Base-by-base conservation (phyloP, 2,113 vertebrate species). In the Toxotes chatareus region DNA sequence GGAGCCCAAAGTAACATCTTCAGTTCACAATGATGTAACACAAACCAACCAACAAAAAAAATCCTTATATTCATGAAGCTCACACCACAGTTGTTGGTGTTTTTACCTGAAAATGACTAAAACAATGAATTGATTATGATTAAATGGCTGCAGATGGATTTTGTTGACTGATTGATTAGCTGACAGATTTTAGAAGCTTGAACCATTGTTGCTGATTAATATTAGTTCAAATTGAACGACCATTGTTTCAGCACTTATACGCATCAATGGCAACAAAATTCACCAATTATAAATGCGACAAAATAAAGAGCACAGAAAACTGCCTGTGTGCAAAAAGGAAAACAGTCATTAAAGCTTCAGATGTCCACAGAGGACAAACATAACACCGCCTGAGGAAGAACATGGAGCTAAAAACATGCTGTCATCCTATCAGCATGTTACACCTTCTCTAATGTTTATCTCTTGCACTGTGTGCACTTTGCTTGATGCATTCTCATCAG, bases 381-480 rank as follows among this genome's bases (percentile, higher is more conserved):
- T 19, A 31, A 65, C 0, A 14, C 44, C 5, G 73, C 73, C 27
- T 0, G 66, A 75, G 61, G 79, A 59, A 21, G 27, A 74, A 59
- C 38, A 40, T 1, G 3, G 17, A 56, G 32, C 63, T 63, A 38
- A 13, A 9, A 71, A 40, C 66, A 69, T 8, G 53, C 10, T 11
- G 32, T 42, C 12, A 12, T 16, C 38, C 27, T 5, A 16, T 56
- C 55, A 75, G 61, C 10, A 34, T 2, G 10, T 62, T 57, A 57
- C 31, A 46, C 42, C 8, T 47, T 23, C 44, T 62, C 4, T 55
- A 19, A 40, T 68, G 47, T 51, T 21, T 0, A 0, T 27, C 40
- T 59, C 59, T 23, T 67, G 65, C 72, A 76, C 76, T 3, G 68
- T 63, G 21, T n/a, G 47, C 61, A 53, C 46, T 31, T 71, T 11